Conservation (phyloP, 1,140 invertebrate genomes). For the Drosophila pseudoobscura region DNA sequence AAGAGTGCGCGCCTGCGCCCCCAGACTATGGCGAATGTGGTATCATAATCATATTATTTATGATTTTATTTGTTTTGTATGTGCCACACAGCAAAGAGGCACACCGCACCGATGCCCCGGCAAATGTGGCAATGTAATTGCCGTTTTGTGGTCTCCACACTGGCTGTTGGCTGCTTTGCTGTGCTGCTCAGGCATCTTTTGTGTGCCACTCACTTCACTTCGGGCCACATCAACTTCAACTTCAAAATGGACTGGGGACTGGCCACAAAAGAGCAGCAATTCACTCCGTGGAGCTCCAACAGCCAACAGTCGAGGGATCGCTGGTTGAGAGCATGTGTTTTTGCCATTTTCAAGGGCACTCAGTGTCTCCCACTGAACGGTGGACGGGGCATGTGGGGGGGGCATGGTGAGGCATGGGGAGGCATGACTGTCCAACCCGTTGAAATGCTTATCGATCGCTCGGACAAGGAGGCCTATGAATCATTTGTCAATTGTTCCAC, state of each 20-base stretch:
- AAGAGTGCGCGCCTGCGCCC: conserved; percentile 36
- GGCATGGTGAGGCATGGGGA: not conserved
- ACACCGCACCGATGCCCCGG: conserved; percentile 8
- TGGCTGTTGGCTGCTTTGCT: conserved; percentile 5
- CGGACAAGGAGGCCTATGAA: conserved; percentile 36
- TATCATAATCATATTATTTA: conserved; percentile 81
- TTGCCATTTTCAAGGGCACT: conserved; percentile 74
- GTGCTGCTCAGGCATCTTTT: conserved; percentile 44
- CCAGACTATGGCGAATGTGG: conserved; percentile 35
- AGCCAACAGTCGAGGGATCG: conserved; percentile 17
- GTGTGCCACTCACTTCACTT: conserved; percentile 45
- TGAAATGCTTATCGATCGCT: conserved; percentile 58
- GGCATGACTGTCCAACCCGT: conserved; percentile 42
- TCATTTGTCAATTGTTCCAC: conserved; percentile 63
- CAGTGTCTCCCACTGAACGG: conserved; percentile 21
- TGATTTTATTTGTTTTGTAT: conserved; percentile 77
- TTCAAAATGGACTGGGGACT: conserved; percentile 26
- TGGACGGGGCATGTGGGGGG: not conserved
- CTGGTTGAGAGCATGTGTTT: conserved; percentile 63
- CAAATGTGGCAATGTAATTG: conserved; percentile 51
- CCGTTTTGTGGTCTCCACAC: conserved; percentile 43
- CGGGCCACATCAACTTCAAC: conserved; percentile 21
- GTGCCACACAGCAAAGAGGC: conserved; percentile 3
- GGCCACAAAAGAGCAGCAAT: conserved; percentile 35
- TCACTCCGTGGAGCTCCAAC: too few species aligned